Conservation (phyloP, 2,113 vertebrate genomes). For the Pontoporia blainvillei region DNA sequence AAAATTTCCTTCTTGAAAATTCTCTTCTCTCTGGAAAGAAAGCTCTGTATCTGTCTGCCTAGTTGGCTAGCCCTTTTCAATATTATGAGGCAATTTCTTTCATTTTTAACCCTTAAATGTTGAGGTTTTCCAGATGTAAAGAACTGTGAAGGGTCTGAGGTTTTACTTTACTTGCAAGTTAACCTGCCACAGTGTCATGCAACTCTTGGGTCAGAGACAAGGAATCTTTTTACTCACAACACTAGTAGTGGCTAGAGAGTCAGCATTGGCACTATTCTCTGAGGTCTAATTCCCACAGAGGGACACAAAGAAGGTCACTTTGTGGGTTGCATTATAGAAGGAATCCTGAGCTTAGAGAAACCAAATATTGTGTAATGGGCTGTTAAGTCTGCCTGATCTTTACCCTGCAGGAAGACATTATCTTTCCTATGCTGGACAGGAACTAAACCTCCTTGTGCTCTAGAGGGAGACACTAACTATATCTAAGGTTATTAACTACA, state of each 20-base stretch:
- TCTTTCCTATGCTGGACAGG: neutral
- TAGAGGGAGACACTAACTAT: neutral
- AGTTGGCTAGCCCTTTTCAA: neutral
- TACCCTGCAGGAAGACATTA: neutral
- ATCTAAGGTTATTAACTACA: neutral
- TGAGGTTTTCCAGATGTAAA: neutral
- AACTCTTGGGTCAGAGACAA: neutral
- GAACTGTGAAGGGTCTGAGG: neutral
- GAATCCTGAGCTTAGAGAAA: neutral
- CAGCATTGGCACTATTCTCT: neutral
- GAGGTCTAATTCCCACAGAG: neutral
- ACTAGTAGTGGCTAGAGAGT: neutral
- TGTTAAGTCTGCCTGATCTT: neutral
- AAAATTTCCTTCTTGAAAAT: neutral
- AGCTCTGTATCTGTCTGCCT: neutral
- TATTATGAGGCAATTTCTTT: neutral
- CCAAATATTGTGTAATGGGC: neutral
- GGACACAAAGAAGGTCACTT: neutral
- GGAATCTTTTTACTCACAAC: neutral
- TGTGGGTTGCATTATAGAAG: neutral
- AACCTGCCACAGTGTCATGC: neutral
- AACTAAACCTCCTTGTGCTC: neutral
- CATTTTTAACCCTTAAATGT: neutral
- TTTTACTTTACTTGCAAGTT: neutral
- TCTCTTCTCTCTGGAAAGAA: neutral